Evolutionary conservation across 2,888 invertebrate genomes (phyloP).

Genomic region (Ennomos fuscantarius): DNA sequence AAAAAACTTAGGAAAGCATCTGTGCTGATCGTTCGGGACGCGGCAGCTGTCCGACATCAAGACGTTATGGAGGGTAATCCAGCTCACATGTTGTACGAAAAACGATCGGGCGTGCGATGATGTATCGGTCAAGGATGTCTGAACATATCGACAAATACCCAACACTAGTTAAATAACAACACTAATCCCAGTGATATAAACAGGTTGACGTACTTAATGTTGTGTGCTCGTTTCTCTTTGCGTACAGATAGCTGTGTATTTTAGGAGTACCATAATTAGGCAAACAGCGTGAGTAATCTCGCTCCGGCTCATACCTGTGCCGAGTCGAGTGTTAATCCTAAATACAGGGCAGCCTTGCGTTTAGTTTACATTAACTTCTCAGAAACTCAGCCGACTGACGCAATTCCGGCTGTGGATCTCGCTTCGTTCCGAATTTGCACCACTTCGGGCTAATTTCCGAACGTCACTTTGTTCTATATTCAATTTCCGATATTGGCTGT

Average conservation of each 20-base stretch:
- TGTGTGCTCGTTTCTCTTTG: slow-evolving; percentile 17
- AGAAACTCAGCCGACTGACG: slow-evolving; percentile 76
- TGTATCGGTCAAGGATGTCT: slow-evolving; percentile 36
- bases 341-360: slow-evolving; percentile 65
- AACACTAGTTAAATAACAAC: slow-evolving; percentile 3
- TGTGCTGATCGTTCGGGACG: slow-evolving; percentile 57
- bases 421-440: slow-evolving; percentile 72
- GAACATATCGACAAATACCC: slow-evolving; percentile 13
- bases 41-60: slow-evolving; percentile 78
- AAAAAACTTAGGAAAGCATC: slow-evolving; percentile 74
- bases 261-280: slow-evolving; percentile 47
- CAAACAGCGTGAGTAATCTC: slow-evolving; percentile 42
- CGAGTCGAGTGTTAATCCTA: slow-evolving; percentile 56
- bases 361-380: slow-evolving; percentile 74
- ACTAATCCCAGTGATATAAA: slow-evolving; percentile 12
- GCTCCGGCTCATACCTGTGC: slow-evolving; percentile 45
- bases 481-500: slow-evolving; percentile 80
- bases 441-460: slow-evolving; percentile 83
- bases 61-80: slow-evolving; percentile 78
- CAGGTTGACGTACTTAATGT: slow-evolving; percentile 14
- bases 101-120: slow-evolving; percentile 58
- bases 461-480: slow-evolving; percentile 83
- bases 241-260: slow-evolving; percentile 35
- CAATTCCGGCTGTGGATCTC: slow-evolving; percentile 81
- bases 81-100: slow-evolving; percentile 66